Base-by-base conservation (phyloP, 30 jellyfish, hydroid and myxozoan species). In the Chrysaora quinquecirrha region DNA sequence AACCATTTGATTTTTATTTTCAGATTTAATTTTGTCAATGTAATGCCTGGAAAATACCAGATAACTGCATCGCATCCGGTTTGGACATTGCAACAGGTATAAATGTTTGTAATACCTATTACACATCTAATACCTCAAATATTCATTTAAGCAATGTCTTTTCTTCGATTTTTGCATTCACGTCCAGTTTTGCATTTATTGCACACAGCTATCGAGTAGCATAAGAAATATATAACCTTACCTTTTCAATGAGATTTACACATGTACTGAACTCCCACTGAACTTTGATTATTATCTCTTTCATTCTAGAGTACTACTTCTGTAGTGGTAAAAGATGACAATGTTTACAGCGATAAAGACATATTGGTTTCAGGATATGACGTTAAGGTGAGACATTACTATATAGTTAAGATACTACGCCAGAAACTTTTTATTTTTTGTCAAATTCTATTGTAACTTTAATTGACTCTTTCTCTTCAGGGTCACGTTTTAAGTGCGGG, bases 401-500 rank as follows among this genome's bases (percentile, higher is more conserved):
- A 27, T 25, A 9, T n/a, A 60, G 6, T 25, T 12, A 60, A n/a
- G n/a, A n/a, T n/a, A n/a, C n/a, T n/a, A n/a, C n/a, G n/a, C n/a
- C n/a, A n/a, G n/a, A n/a, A n/a, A n/a, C n/a, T n/a, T n/a, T 27
- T 58, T n/a, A 27, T 19, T 21, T 27, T 58, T 58, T 30, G 10
- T 32, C 9, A 16, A 19, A 23, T 7, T 4, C 11, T 31, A 10
- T 70, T 31, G 20, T 71, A 18, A 3, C 2, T 2, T 14, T 11
- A 0, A 1, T 1, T 9, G n/a, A n/a, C 32, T 30, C 20, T 70
- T 80, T 24, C 34, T 12, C 49, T 72, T 32, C 33, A 91, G 96
- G 98, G 98, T 16, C 90, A 78, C 43, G 98, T 93, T 54, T 78
- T 88, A 18, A 93, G 98, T 77, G 96, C 96, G 22, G 96, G 93